These are phyloP conservation scores for Halcyon badia DNA, from an alignment of 2,797 vertebrate genomes.

Conservation along the genomic window DNA sequence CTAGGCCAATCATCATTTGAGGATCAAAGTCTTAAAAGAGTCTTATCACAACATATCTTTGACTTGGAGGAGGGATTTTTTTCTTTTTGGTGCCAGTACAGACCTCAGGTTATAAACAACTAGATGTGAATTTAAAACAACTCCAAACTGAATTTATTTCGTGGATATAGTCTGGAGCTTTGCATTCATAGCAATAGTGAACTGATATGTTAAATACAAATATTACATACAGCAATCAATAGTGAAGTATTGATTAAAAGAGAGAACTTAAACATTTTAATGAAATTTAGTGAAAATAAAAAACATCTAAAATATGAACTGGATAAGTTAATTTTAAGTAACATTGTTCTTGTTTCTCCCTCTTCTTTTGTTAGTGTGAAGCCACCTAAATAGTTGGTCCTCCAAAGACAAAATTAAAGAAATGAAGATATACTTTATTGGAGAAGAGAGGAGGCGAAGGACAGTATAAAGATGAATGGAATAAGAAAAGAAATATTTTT, in stretches of 20 bases:
- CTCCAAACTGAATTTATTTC: neutral
- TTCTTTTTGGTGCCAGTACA: neutral
- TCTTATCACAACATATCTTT: neutral
- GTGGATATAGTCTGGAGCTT: neutral
- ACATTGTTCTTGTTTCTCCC: neutral
- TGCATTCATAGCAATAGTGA: neutral
- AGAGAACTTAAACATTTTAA: neutral
- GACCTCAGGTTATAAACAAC: neutral
- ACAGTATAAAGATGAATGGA: neutral
- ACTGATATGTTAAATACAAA: neutral
- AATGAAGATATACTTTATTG: neutral
- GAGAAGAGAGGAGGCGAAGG: neutral
- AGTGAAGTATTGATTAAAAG: neutral
- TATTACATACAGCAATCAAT: neutral
- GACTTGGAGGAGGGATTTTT: neutral
- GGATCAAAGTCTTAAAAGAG: neutral
- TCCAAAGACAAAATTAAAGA: neutral
- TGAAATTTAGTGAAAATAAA: neutral
- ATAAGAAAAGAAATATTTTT: neutral
- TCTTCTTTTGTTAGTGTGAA: neutral
- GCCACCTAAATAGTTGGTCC: neutral
- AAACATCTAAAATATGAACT: neutral
- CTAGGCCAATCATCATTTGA: neutral
- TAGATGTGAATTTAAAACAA: neutral
- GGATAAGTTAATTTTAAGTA: neutral